Base-by-base conservation (phyloP, 2,888 invertebrate species). In the Ashinkailepas kermadecensis region DNA sequence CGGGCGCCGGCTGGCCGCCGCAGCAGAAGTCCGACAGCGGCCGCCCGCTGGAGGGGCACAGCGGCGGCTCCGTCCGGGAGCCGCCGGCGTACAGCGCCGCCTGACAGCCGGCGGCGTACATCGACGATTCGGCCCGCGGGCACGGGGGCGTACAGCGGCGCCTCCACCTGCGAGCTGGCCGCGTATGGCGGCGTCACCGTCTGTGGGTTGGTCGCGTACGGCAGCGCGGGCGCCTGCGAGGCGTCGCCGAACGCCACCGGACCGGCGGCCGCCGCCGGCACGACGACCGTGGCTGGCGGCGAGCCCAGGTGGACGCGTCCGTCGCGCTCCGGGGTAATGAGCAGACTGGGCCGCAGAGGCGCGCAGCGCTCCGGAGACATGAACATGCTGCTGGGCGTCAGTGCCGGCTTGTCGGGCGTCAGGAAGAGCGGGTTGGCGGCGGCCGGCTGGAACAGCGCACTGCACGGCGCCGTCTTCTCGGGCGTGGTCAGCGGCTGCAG, bases 381-480 rank as follows among this genome's bases (percentile, higher is more conserved):
- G 74, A 74, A 74, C 56, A 74, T 54, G 21, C 56, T 74, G 18
- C 21, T 54, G 8, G 74, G 56, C 18, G 54, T 56, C 74, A 74
- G 74, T 18, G 56, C 13, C 10, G 74, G 21, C 74, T 74, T 74
- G 74, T 74, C 74, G 18, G 74, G 74, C 74, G 74, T 74, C 56
- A 74, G 74, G 74, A 74, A 56, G 7, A 74, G 56, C 10, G 74
- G 56, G 1, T 10, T 6, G 10, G 54, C 56, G 18, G 39, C 74
- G 15, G 54, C 8, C 56, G 70, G n/a, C 39, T 18, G 9, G 56
- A 10, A 74, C 54, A 74, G 74, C 74, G 7, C 13, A 15, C 54
- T 39, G 70, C 15, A 39, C 0, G 74, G 9, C 18, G 21, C 18
- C 15, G 23, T 2, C 74, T 56, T 74, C 74, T 74, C 74, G 9